A percentile compares a stretch with the other conserved stretches of the same genome.
Evolutionary conservation across 1,140 invertebrate species (phyloP).

Genomic region (Macrotrachela quadricornifera): DNA sequence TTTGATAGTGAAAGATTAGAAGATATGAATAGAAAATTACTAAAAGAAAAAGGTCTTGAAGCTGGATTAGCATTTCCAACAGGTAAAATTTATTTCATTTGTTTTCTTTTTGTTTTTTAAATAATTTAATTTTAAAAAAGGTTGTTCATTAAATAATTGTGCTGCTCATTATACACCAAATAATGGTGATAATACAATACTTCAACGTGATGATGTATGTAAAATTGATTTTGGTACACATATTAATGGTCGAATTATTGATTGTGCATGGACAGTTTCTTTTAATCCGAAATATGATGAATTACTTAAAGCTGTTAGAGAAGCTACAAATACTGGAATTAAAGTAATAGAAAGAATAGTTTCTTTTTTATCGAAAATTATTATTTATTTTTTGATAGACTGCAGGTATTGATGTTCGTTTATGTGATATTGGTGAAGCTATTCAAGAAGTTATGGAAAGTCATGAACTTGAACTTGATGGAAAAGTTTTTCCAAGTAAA

Average conservation of each 20-base stretch:
- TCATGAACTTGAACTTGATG: constrained; percentile 91
- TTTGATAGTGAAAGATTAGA: constrained; percentile 60
- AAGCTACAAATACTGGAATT: constrained; percentile 92
- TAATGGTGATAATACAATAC: constrained; percentile 78
- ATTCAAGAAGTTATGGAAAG: constrained; percentile 99
- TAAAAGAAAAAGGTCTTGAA: constrained; percentile 79
- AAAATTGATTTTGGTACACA: constrained; percentile 99
- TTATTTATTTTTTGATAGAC: no score
- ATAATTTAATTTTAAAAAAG: no score
- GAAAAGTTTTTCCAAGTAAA: constrained; percentile 62
- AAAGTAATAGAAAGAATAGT: constrained; percentile 27
- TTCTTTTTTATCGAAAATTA: not conserved
- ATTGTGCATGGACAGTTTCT: constrained; percentile 89
- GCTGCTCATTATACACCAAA: constrained; percentile 99
- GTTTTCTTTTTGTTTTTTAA: no score
- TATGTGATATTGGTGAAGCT: constrained; percentile 87
- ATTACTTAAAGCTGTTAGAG: constrained; percentile 76
- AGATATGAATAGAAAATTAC: constrained; percentile 63
- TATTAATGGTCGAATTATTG: constrained; percentile 91
- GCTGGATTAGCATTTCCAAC: constrained; percentile 95
- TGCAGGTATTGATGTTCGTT: constrained; percentile 81
- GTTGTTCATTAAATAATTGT: constrained; percentile 91
- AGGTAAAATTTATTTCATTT: constrained; percentile 23
- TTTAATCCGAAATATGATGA: constrained; percentile 94
- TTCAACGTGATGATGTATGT: constrained; percentile 86